Evolutionary conservation across 2,113 vertebrate species (phyloP), one percentile per base, ranked within the genome.

Genomic region (Martes martes): DNA sequence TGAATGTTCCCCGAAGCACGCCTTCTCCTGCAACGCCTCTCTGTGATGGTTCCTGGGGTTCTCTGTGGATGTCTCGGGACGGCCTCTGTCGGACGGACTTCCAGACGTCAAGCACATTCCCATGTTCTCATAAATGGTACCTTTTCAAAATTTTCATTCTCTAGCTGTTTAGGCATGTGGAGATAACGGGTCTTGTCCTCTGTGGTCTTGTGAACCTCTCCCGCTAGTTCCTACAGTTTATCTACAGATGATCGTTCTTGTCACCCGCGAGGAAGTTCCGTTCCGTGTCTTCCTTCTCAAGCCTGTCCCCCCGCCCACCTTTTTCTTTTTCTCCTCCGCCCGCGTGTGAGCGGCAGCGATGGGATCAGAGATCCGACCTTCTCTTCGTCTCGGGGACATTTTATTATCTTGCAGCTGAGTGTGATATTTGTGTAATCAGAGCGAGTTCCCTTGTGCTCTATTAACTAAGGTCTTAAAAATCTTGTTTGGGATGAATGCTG

Each of bases 1-100:
- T 4, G 47, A 8, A 2, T 0, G 0, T 16, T 45, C 26, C 39
- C 31, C 16, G 11, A 1, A 0, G 6, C 4, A 13, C 36, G 1
- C 71, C 13, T 15, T 61, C 42, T 71, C 45, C 36, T 9, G 36
- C 18, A 6, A 33, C 6, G 31, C n/a, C 11, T 6, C n/a, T n/a
- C 80, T 50, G 0, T 16, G 74, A 33, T 7, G 73, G 45, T 28
- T 67, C 78, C 47, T 26, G 28, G 59, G 36, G 7, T n/a, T 39
- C 33, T 81, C 69, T 6, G 78, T 4, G 78, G 69, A 13, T 1
- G 26, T 79, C 16, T 33, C 2, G 4, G 55, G 47, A 28, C 21
- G 13, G 19, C 76, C 61, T 28, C 4, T 14, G 78, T 10, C 31
- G 9, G 67, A 31, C 1, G 14, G 23, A 13, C 82, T 71, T 74